Evolutionary conservation across 2,113 vertebrate species (phyloP).

Genomic region (Guaruba guarouba): DNA sequence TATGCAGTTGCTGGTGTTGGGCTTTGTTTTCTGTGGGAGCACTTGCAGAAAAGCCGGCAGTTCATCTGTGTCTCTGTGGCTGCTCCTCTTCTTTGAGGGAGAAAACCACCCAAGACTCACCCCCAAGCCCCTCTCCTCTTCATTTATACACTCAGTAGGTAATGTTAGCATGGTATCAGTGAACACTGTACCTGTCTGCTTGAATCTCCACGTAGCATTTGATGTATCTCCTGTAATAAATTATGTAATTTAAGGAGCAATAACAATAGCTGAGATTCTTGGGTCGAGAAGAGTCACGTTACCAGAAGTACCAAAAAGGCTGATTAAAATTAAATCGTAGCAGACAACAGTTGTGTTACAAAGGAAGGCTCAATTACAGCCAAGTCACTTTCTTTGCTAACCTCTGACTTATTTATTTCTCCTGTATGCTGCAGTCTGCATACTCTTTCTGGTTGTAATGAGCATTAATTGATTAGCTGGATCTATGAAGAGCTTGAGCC

Average conservation of each 20-base stretch:
- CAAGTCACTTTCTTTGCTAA: conserved; percentile 63
- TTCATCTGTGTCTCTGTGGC: not conserved
- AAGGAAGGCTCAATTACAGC: conserved; percentile 48
- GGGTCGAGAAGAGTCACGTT: conserved; percentile 1
- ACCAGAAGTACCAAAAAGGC: conserved; percentile 26
- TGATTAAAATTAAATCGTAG: conserved; percentile 67
- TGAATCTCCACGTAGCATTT: not conserved
- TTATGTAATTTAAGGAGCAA: conserved; percentile 30
- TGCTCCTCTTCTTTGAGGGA: not conserved
- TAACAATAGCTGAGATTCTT: conserved; percentile 47
- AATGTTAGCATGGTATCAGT: not conserved
- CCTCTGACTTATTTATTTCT: conserved; percentile 73
- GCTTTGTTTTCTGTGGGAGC: not conserved
- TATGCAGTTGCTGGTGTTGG: not conserved
- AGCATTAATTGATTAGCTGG: conserved; percentile 97
- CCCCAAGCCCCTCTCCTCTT: not conserved
- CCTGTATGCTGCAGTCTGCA: conserved; percentile 65
- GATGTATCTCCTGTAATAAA: conserved; percentile 17
- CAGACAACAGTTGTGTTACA: conserved; percentile 65
- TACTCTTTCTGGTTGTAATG: conserved; percentile 84
- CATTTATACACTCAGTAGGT: not conserved
- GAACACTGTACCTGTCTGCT: not conserved
- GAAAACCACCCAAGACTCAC: not conserved
- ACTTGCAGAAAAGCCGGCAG: not conserved
- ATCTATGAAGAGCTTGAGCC: conserved; percentile 84